Conservation (phyloP, 2,797 vertebrate genomes). For the Pitangus sulphuratus region DNA sequence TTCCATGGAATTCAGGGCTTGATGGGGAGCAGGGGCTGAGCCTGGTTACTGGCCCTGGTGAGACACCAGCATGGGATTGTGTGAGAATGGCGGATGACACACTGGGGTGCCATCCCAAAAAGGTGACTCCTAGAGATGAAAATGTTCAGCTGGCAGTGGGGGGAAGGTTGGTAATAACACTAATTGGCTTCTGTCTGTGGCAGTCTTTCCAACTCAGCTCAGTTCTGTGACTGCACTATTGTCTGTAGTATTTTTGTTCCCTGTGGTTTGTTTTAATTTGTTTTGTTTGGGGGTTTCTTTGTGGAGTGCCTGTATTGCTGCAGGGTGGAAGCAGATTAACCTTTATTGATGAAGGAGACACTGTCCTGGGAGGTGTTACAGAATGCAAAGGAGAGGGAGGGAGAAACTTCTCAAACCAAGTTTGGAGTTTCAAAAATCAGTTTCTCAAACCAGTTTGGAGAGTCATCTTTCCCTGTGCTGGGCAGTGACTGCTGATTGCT, state of each 20-base stretch:
- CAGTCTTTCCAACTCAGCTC: background rate
- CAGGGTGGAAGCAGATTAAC: background rate
- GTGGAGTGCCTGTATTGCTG: fast-evolving
- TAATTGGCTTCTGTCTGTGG: background rate
- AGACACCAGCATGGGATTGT: fast-evolving
- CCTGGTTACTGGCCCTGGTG: fast-evolving
- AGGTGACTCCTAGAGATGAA: background rate
- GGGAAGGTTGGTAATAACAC: background rate
- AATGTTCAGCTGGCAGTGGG: background rate
- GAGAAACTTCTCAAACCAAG: background rate
- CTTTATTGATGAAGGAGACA: background rate
- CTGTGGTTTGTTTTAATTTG: too few species aligned
- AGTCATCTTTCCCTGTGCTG: background rate
- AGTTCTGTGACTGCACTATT: background rate
- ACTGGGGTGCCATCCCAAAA: background rate
- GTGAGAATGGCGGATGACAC: fast-evolving
- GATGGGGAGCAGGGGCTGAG: background rate
- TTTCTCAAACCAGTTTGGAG: fast-evolving
- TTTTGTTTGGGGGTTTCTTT: background rate
- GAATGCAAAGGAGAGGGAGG: background rate
- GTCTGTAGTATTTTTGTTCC: background rate
- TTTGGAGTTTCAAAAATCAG: too few species aligned
- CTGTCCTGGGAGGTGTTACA: background rate
- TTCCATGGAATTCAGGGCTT: too few species aligned
- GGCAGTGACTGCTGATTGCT: background rate